phyloP scores from a whole-genome alignment of 2,888 invertebrate species.

The Pyrrhosoma nymphula region DNA sequence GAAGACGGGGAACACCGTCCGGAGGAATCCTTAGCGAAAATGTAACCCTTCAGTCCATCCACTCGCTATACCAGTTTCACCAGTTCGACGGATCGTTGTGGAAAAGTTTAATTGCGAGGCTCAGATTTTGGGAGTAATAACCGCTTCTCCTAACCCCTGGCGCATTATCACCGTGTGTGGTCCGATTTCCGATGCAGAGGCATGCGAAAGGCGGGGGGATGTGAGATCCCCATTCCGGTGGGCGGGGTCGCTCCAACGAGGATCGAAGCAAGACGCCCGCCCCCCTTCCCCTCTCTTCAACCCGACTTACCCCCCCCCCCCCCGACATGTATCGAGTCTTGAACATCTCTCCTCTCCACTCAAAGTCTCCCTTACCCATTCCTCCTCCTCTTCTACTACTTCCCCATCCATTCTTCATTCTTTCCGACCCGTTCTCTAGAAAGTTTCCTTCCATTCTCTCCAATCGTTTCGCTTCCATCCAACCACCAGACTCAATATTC shows the following conservation, averaged over 20 bases:
- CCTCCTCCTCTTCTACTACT: neutral
- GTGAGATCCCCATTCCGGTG: neutral
- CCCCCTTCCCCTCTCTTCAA: neutral
- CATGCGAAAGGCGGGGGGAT: neutral
- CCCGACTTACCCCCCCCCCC: neutral
- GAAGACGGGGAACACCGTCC: neutral
- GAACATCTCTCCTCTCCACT: neutral
- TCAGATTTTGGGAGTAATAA: constrained; percentile 64
- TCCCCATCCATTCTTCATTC: neutral
- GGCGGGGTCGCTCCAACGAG: constrained; percentile 53
- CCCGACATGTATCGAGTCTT: neutral
- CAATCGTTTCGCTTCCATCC: too few species aligned
- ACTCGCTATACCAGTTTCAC: constrained; percentile 54
- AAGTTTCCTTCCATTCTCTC: too few species aligned
- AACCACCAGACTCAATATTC: too few species aligned
- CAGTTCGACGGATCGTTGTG: constrained; percentile 37
- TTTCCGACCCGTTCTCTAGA: too few species aligned
- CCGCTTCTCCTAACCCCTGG: constrained; percentile 40
- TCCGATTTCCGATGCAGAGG: constrained; percentile 54
- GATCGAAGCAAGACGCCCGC: neutral
- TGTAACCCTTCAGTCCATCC: neutral
- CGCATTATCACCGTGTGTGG: constrained; percentile 59
- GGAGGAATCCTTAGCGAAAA: constrained; percentile 46
- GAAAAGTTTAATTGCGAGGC: constrained; percentile 37
- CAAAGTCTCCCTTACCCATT: neutral